phyloP scores from a whole-genome alignment of 1,140 invertebrate genomes.

The Aphelinus atriplicis region DNA sequence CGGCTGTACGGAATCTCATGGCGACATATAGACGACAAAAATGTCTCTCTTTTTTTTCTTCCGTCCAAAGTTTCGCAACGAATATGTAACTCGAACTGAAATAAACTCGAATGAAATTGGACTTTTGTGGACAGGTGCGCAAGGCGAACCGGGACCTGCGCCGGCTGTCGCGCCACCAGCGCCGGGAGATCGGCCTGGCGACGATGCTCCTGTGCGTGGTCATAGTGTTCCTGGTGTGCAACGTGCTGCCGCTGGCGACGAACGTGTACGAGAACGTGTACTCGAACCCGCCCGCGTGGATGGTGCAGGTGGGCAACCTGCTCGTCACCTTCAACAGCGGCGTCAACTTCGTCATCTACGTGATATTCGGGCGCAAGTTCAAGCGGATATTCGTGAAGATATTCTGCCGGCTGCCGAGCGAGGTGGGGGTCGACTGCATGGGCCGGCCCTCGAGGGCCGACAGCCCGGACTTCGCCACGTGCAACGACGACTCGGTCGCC shows the following conservation, averaged over 20 bases:
- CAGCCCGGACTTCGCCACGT: slow-evolving; percentile 74
- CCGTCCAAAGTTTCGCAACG: no score
- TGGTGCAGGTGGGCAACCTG: slow-evolving; percentile 90
- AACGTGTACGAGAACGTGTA: slow-evolving; percentile 88
- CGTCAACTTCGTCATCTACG: slow-evolving; percentile 97
- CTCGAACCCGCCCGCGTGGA: slow-evolving; percentile 57
- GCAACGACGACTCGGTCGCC: slow-evolving; percentile 81
- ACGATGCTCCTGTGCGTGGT: slow-evolving; percentile 95
- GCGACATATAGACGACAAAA: no score
- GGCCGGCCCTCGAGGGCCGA: slow-evolving; percentile 71
- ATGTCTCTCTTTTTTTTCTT: no score
- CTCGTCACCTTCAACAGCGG: slow-evolving; percentile 96
- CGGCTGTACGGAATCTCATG: no score
- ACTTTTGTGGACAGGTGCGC: slow-evolving; percentile 72
- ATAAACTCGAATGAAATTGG: no score
- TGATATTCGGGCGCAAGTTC: slow-evolving; percentile 97
- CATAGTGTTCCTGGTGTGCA: slow-evolving; percentile 93
- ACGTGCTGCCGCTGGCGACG: slow-evolving; percentile 87
- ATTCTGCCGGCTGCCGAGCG: slow-evolving; percentile 76
- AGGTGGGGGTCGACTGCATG: slow-evolving; percentile 56
- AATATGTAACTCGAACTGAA: no score
- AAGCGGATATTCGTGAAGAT: slow-evolving; percentile 87
- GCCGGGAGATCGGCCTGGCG: slow-evolving; percentile 87
- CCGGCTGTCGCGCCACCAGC: slow-evolving; percentile 80
- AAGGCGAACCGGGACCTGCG: slow-evolving; percentile 85